Percentiles rank a stretch among this genome's conserved stretches.
These are phyloP conservation scores for Drosophila stalkeri DNA, from an alignment of 2,888 invertebrate genomes.

Conservation along the genomic window DNA sequence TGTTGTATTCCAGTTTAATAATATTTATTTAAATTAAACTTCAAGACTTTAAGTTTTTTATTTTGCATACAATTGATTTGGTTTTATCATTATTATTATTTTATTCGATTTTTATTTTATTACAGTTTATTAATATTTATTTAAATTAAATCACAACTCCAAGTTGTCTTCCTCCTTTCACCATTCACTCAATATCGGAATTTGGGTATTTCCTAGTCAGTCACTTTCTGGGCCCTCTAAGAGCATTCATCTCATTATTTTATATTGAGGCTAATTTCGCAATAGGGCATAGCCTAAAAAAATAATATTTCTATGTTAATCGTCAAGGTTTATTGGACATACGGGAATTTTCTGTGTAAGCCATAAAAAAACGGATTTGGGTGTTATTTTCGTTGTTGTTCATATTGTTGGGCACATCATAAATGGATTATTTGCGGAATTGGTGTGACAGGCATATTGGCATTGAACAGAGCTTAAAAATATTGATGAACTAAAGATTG, in stretches of 20 bases:
- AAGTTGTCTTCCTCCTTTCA: neutral
- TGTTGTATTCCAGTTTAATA: too few relatives aligned
- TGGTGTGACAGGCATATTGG: conserved; percentile 47
- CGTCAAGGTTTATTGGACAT: conserved; percentile 46
- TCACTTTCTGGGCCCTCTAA: neutral
- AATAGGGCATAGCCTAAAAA: conserved; percentile 31
- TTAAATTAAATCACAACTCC: too few relatives aligned
- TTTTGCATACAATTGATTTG: too few relatives aligned
- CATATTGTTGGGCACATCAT: conserved; percentile 45
- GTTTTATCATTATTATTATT: too few relatives aligned
- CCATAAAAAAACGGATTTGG: conserved; percentile 55
- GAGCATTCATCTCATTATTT: neutral
- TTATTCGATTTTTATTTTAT: too few relatives aligned
- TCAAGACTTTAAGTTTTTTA: too few relatives aligned
- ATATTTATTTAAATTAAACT: too few relatives aligned
- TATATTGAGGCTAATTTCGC: conserved; percentile 52
- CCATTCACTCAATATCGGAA: neutral
- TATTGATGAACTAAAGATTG: conserved; percentile 31
- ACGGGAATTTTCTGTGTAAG: conserved; percentile 33
- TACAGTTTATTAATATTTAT: too few relatives aligned
- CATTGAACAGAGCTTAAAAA: conserved; percentile 35
- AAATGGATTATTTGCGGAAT: conserved; percentile 44
- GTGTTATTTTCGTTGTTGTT: conserved; percentile 39
- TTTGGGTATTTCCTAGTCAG: neutral
- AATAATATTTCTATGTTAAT: conserved; percentile 23